Conservation (phyloP, 2,888 invertebrate genomes). For the Drosophila acutilabella region DNA sequence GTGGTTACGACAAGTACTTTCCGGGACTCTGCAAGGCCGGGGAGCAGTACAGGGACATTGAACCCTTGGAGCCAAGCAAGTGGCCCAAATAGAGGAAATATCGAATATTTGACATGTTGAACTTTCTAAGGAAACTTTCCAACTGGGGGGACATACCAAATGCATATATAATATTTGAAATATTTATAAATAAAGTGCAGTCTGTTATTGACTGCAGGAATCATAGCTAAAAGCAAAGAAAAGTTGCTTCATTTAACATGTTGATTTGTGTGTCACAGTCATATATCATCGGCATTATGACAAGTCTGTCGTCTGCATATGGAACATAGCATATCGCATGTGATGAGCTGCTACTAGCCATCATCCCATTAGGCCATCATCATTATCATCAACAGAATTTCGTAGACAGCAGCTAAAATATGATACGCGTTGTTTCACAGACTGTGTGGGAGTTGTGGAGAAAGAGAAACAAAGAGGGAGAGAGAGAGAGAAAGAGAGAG, state of each 20-base stretch:
- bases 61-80: conserved; percentile 33
- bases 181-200: conserved; percentile 33
- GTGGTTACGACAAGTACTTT: conserved; percentile 49
- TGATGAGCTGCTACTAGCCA: conserved; percentile 19
- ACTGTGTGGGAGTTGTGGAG: background rate
- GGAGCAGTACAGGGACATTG: conserved; percentile 52
- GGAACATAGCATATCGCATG: conserved; percentile 17
- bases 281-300: conserved; percentile 72
- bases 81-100: conserved; percentile 10
- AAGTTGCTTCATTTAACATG: conserved; percentile 58
- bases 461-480: background rate
- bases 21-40: conserved; percentile 50
- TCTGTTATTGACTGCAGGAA: background rate
- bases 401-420: conserved; percentile 66
- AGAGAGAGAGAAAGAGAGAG: background rate
- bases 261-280: conserved; percentile 65
- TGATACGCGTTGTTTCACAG: conserved; percentile 70
- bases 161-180: conserved; percentile 1
- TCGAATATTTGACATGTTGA: conserved; percentile 15
- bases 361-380: conserved; percentile 33
- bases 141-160: background rate
- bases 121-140: conserved; percentile 11
- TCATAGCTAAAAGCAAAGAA: conserved; percentile 14
- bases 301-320: conserved; percentile 40
- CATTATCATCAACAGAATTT: conserved; percentile 49